Conservation (phyloP, 2,113 vertebrate species). For the Pungitius pungitius region DNA sequence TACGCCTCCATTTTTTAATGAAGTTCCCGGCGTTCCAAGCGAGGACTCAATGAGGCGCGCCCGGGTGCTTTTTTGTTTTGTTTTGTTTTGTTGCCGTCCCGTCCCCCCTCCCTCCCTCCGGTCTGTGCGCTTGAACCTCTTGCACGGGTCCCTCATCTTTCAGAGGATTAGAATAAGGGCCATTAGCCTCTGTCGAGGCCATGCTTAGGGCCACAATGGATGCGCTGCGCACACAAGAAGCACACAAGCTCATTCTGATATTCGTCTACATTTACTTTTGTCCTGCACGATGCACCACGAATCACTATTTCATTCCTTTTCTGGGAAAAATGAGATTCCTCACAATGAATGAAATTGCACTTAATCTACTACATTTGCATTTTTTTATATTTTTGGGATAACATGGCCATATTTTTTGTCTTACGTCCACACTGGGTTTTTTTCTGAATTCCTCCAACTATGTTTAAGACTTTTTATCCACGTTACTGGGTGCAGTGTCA, state of each 20-base stretch:
- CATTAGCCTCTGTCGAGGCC: conserved; percentile 59
- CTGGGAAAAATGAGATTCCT: conserved; percentile 1
- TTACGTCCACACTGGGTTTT: no score
- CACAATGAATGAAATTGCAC: background rate
- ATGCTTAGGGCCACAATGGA: conserved; percentile 42
- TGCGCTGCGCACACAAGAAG: conserved; percentile 16
- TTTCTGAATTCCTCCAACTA: background rate
- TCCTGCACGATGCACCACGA: background rate
- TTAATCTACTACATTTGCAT: background rate
- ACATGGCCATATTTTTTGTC: background rate
- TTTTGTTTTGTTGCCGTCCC: conserved; percentile 40
- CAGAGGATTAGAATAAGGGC: conserved; percentile 62
- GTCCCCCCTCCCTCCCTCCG: conserved; percentile 39
- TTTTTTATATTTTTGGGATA: background rate
- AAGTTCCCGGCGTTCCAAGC: conserved; percentile 57
- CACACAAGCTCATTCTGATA: conserved; percentile 6
- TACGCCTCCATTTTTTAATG: conserved; percentile 64
- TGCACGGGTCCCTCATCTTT: conserved; percentile 56
- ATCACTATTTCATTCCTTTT: background rate
- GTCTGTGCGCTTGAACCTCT: conserved; percentile 48
- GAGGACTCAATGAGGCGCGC: conserved; percentile 71
- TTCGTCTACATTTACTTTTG: conserved; percentile 5
- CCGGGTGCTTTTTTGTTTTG: conserved; percentile 35
- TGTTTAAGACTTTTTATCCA: background rate
- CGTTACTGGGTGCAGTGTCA: background rate